These are phyloP conservation scores for Rhamphomyia laevipes DNA, from an alignment of 2,888 invertebrate genomes.

Conservation along the genomic window DNA sequence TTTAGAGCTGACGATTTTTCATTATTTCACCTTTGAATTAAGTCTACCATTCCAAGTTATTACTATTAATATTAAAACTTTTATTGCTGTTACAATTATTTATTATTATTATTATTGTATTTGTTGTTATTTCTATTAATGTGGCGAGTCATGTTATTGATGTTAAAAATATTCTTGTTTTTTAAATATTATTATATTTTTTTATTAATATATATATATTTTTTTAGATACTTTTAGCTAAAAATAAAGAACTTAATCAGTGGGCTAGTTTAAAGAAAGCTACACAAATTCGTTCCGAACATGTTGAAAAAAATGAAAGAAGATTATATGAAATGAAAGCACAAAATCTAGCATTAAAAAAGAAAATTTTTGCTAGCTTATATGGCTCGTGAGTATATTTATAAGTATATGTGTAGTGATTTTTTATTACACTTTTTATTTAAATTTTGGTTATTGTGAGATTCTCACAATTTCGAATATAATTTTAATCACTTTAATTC, in stretches of 20 bases:
- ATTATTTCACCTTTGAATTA: no score
- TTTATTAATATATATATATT: background rate
- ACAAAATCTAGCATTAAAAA: slow-evolving; percentile 59
- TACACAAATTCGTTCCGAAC: slow-evolving; percentile 60
- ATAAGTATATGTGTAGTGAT: slow-evolving; percentile 27
- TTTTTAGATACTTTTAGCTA: slow-evolving; percentile 72
- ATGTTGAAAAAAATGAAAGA: slow-evolving; percentile 69
- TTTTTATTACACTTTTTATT: background rate
- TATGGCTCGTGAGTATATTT: slow-evolving; percentile 40
- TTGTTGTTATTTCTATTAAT: no score
- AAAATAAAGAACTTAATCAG: slow-evolving; percentile 85
- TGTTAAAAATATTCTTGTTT: no score
- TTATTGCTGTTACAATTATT: no score
- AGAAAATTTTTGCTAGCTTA: slow-evolving; percentile 65
- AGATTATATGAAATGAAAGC: slow-evolving; percentile 63
- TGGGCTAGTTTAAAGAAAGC: slow-evolving; percentile 91
- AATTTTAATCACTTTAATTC: background rate
- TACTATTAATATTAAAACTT: no score
- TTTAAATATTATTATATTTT: background rate
- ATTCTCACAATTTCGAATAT: background rate
- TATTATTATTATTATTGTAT: no score
- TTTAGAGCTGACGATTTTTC: no score
- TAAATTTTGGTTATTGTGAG: background rate
- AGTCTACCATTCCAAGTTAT: no score
- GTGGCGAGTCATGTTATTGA: no score